These are phyloP conservation scores for Zosterops lateralis DNA, from an alignment of 2,113 vertebrate species.

Conservation along the genomic window DNA sequence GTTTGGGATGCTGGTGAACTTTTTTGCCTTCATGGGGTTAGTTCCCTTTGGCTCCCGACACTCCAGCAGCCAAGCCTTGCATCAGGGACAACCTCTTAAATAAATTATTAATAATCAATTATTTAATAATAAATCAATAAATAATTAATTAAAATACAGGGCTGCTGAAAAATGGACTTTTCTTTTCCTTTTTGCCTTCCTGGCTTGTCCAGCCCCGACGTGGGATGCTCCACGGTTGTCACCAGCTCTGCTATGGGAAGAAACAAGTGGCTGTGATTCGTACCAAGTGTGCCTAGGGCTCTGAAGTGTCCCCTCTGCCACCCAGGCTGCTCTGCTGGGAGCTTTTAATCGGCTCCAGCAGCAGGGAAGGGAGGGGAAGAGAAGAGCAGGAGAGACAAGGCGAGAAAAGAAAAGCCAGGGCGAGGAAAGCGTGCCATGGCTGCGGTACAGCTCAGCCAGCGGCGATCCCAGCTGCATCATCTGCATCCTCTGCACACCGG, in stretches of 20 bases:
- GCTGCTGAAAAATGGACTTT: not conserved
- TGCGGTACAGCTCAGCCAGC: not conserved
- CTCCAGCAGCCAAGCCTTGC: not conserved
- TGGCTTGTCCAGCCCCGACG: not conserved
- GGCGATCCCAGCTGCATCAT: conserved; percentile 31
- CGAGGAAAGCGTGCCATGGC: not conserved
- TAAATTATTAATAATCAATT: not conserved
- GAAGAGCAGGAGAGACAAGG: not conserved
- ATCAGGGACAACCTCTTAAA: not conserved
- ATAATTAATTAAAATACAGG: not conserved
- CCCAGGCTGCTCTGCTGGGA: not conserved
- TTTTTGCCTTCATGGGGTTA: not conserved
- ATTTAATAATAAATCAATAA: not conserved
- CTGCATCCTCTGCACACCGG: not conserved
- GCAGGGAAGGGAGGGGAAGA: not conserved
- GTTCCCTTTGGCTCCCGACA: fast-evolving
- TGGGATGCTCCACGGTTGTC: not conserved
- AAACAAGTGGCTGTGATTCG: not conserved
- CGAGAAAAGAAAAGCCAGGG: not conserved
- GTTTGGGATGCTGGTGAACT: not conserved
- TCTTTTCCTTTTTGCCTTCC: not conserved
- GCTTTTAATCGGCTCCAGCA: not conserved
- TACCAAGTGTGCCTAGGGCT: not conserved
- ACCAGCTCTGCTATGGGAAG: not conserved
- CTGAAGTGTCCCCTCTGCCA: not conserved